Base-by-base conservation (phyloP, 2,797 vertebrate genomes). In the Enteromius paludinosus region DNA sequence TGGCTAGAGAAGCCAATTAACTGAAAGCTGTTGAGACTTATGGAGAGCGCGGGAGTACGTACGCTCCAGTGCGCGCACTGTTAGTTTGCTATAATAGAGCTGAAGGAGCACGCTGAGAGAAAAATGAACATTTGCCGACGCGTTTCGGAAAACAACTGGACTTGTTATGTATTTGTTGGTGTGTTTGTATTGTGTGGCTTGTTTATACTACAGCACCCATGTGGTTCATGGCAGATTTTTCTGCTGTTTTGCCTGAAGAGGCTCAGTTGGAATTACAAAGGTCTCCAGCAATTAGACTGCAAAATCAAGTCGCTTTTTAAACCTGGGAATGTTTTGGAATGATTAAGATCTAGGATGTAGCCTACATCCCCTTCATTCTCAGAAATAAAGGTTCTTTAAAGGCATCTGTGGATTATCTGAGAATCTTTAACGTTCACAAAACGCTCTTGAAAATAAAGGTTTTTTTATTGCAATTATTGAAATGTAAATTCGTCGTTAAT, bases 1-100 rank as follows among this genome's bases (percentile, higher is more conserved):
- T 70, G 78, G 81, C 83, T 41, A 66, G 81, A 45, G 15, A 15
- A 82, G 66, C 65, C 73, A 86, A 88, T 87, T 86, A 86, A 71
- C 33, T 70, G 82, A 79, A 66, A 43, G 83, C 88, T 80, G 85
- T 62, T 65, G 35, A 82, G 81, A 75, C 18, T 75, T 25, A 62
- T 69, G 69, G 62, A 54, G 68, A 49, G 68, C 30, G 75, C 35
- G 69, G 15, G 83, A 65, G 82, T 49, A 62, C 59, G 35, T 30
- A 35, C 20, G 76, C 18, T 64, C 62, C 20, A 18, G 12, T 14
- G 56, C 35, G 45, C 38, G n/a, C 20, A 25, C 35, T n/a, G 72
- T 54, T 74, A 54, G 43, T 65, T 81, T 64, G 43, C 28, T 12
- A 30, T 74, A 54, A 81, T 33, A 81, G 70, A 74, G 17, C 15